Conservation (phyloP, 2,113 vertebrate genomes). For the Pseudorhombus dupliciocellatus region DNA sequence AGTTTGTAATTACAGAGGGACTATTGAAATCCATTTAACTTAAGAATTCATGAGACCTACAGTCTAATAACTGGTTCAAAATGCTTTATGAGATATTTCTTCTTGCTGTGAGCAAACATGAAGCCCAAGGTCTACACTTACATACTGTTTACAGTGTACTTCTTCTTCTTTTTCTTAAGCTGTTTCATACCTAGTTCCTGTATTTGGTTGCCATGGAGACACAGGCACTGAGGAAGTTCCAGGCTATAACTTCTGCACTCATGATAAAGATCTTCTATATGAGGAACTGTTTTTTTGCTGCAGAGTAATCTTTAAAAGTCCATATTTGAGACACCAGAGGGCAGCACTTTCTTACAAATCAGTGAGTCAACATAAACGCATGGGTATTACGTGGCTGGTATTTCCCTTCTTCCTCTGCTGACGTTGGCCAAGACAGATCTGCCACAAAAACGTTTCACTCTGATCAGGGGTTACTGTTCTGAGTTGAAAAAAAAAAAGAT, state of each 20-base stretch:
- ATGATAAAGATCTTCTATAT: neutral
- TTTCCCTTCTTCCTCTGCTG: neutral
- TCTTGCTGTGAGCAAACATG: neutral
- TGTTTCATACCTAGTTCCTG: neutral
- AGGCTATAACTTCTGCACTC: neutral
- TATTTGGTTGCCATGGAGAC: neutral
- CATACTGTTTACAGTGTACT: neutral
- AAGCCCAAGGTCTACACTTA: neutral
- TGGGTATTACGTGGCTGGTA: neutral
- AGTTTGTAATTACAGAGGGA: neutral
- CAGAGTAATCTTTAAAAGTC: no score
- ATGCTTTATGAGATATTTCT: neutral
- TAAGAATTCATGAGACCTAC: slow-evolving; percentile 25
- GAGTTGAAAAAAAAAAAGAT: neutral
- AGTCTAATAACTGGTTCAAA: slow-evolving; percentile 1
- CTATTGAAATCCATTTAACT: neutral
- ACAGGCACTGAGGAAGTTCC: neutral
- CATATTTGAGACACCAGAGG: slow-evolving; percentile 68
- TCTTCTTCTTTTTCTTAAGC: neutral
- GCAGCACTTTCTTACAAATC: slow-evolving; percentile 67
- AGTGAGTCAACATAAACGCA: neutral
- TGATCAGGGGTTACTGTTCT: neutral
- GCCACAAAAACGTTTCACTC: neutral
- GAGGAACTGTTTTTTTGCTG: slow-evolving; percentile 1
- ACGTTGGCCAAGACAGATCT: neutral